Percentiles rank a stretch among this genome's conserved stretches.
Conservation (phyloP, 2,888 invertebrate species). For the Mimachlamys varia region DNA sequence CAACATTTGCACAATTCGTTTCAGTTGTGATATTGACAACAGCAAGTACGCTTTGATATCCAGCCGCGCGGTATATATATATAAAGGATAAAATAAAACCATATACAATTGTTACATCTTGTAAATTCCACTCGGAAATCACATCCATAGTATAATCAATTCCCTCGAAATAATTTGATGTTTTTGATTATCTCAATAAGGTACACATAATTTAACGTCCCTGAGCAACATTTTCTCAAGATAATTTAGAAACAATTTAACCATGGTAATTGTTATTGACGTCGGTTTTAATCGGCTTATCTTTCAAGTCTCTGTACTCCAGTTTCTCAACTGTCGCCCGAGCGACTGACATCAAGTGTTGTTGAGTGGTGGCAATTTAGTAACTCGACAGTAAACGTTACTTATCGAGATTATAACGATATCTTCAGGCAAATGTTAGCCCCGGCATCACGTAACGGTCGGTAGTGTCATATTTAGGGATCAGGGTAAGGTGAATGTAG, state of each 20-base stretch:
- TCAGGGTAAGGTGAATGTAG: background rate
- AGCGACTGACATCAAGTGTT: background rate
- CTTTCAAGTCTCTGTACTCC: background rate
- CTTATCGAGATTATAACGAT: background rate
- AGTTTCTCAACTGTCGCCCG: background rate
- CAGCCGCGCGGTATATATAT: background rate
- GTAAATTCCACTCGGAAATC: background rate
- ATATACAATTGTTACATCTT: background rate
- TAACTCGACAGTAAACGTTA: background rate
- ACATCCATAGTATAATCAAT: too few relatives aligned
- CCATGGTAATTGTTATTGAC: background rate
- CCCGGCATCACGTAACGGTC: background rate
- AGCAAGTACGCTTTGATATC: background rate
- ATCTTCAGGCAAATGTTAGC: background rate
- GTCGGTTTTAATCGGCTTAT: background rate
- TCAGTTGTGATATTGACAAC: conserved; percentile 24
- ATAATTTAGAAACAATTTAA: background rate
- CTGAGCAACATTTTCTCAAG: background rate
- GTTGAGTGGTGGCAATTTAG: background rate
- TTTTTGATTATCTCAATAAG: background rate
- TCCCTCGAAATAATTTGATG: too few relatives aligned
- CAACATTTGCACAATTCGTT: conserved; percentile 3
- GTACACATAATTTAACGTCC: background rate
- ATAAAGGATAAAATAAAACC: background rate
- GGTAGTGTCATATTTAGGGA: background rate